These are phyloP conservation scores for Diachasmimorpha longicaudata DNA, from an alignment of 1,140 invertebrate species.

Conservation along the genomic window DNA sequence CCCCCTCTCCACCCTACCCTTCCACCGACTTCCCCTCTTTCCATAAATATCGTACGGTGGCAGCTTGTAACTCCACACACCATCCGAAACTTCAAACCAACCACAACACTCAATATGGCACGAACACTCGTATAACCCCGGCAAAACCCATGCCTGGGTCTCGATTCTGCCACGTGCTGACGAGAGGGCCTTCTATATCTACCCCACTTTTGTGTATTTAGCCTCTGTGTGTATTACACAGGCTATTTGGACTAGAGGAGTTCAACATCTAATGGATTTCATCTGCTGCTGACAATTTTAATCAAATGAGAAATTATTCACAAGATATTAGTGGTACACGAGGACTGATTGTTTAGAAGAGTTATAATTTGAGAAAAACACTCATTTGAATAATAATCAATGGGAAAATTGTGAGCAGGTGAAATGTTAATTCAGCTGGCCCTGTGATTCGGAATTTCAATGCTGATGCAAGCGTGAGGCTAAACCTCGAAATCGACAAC, in stretches of 20 bases:
- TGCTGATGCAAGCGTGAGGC: neutral
- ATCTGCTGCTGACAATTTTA: neutral
- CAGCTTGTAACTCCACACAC: slow-evolving; percentile 58
- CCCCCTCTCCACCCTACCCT: no score
- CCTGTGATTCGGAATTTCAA: neutral
- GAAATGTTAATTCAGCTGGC: neutral
- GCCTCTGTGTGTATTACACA: neutral
- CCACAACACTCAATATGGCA: slow-evolving; percentile 45
- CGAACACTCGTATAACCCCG: slow-evolving; percentile 18
- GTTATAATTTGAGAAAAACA: no score
- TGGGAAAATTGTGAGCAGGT: neutral
- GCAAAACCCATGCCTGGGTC: neutral
- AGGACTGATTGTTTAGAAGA: neutral
- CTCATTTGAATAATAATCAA: no score
- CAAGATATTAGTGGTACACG: neutral
- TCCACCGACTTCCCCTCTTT: no score
- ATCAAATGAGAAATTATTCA: neutral
- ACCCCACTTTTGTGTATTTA: neutral
- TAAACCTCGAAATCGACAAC: neutral
- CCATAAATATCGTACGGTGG: slow-evolving; percentile 58
- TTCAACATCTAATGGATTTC: neutral
- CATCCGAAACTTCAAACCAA: slow-evolving; percentile 51
- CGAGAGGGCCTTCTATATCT: neutral
- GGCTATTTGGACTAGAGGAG: neutral
- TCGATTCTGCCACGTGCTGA: neutral